Percentiles rank a stretch among this genome's conserved stretches.
Conservation (phyloP, 2,797 vertebrate genomes). For the Calcarius lapponicus region DNA sequence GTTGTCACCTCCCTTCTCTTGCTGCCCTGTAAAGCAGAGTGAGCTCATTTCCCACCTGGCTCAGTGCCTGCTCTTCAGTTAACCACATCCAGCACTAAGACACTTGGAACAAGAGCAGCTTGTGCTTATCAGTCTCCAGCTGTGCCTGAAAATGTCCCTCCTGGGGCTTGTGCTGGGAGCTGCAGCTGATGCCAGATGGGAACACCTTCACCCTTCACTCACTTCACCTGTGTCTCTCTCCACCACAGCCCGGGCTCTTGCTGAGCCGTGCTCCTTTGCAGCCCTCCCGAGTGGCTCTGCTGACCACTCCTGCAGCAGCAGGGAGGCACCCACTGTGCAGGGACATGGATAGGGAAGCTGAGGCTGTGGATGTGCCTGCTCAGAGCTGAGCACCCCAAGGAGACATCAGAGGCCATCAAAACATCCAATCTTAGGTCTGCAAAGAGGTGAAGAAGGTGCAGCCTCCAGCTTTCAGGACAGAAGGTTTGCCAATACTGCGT, state of each 20-base stretch:
- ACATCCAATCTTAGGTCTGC: not conserved
- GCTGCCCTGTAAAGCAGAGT: not conserved
- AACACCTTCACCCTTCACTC: not conserved
- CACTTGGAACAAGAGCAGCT: not conserved
- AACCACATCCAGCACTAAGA: not conserved
- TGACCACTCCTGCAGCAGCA: accelerated
- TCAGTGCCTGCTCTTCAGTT: not conserved
- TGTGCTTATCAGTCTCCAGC: not conserved
- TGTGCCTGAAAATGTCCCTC: not conserved
- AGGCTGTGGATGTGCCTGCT: not conserved
- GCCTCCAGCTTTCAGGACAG: not conserved
- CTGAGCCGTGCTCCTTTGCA: accelerated
- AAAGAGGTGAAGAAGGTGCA: not conserved
- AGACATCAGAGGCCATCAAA: not conserved
- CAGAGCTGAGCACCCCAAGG: not conserved
- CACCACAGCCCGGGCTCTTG: accelerated
- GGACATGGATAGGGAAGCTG: not conserved
- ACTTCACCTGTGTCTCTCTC: accelerated
- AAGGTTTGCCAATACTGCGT: not conserved
- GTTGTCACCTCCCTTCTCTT: not conserved
- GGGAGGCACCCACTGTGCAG: accelerated
- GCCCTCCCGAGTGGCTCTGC: accelerated
- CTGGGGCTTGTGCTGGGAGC: not conserved
- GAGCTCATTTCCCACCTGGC: conserved; percentile 4
- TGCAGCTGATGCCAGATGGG: not conserved